Evolutionary conservation across 2,888 invertebrate species (phyloP), one percentile per base, ranked within the genome.

Genomic region (Icerya purchasi): DNA sequence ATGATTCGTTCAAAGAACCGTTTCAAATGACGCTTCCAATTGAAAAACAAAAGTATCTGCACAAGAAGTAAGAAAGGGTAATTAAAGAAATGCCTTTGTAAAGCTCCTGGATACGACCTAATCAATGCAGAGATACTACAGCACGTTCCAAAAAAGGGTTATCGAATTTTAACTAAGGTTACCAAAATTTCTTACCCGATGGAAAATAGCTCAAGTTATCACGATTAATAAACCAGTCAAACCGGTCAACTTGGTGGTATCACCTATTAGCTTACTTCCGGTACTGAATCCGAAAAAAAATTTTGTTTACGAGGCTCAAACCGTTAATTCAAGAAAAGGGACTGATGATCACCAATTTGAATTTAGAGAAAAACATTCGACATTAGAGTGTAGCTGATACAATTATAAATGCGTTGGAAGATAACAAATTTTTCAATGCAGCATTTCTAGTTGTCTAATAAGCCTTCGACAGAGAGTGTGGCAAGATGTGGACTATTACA

Each of bases 61-160:
- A 18, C 52, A 51, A 22, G 51, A 14, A 53, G 21, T 53, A 53
- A 58, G 19, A 18, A 52, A 53, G n/a, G 18, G 22, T 3, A n/a
- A 53, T 59, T 22, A 53, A 60, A 56, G 20, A 61, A 25, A 22
- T 58, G 49, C 36, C 36, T 14, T 36, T 36, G 36, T 8, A 36
- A 36, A 36, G 36, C 36, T 36, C 36, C 36, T 36, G 36, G 36
- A 36, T 36, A 36, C 14, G 36, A 36, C 36, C 36, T 14, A 36
- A 36, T 36, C 14, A 36, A 36, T 36, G 36, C 36, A 36, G 36
- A 36, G 36, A 36, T 36, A 36, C 36, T 36, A 36, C 36, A 36
- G 36, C 36, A 14, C 14, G 36, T 36, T 36, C 36, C 36, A 8
- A 8, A 5, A 36, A 8, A 36, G 14, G 8, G 5, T 8, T 14